Evolutionary conservation across 2,888 invertebrate genomes (phyloP), one percentile per base, ranked within the genome.

Genomic region (Argynnis bischoffii): DNA sequence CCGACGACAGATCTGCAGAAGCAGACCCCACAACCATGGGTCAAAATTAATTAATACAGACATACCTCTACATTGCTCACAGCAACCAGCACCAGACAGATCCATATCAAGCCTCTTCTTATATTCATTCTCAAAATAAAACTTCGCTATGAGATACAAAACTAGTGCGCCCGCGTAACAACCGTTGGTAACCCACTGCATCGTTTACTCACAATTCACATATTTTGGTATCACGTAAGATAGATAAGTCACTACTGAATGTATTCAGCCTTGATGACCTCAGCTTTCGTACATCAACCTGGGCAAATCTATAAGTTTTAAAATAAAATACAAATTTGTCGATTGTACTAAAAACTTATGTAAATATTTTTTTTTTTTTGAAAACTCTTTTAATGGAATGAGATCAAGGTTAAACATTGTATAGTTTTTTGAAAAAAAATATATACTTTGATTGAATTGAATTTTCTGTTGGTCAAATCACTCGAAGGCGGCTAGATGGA

Each of bases 51-150:
- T 14, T 48, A 1, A 21, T 51, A 55, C 18, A 63, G 26, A 76
- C 82, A 66, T 80, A 92, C 92, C 91, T 90, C 80, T 56, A 78
- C 86, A 75, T 77, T 76, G 77, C 75, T 73, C 53, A 81, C 76
- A 70, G 74, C 77, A 71, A 75, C 65, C 64, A 79, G 78, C 73
- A 77, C 69, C 50, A 85, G 65, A 47, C 79, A 50, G 50, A 80
- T 68, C 77, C 79, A 79, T 60, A 80, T 51, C 63, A 86, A 71
- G 66, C 72, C 74, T 70, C 69, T 81, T 81, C 74, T 79, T 83
- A 84, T 81, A 74, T 84, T 89, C 92, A 92, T 92, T 82, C 72
- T 90, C 83, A 76, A 80, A 91, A 72, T 89, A 89, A 56, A 77
- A 78, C 76, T 80, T 89, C 6, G 81, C 79, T 46, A 81, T 65